Percentiles rank a stretch among this genome's conserved stretches.
These are phyloP conservation scores for Conops quadrifasciatus DNA, from an alignment of 2,888 invertebrate species.

Conservation along the genomic window DNA sequence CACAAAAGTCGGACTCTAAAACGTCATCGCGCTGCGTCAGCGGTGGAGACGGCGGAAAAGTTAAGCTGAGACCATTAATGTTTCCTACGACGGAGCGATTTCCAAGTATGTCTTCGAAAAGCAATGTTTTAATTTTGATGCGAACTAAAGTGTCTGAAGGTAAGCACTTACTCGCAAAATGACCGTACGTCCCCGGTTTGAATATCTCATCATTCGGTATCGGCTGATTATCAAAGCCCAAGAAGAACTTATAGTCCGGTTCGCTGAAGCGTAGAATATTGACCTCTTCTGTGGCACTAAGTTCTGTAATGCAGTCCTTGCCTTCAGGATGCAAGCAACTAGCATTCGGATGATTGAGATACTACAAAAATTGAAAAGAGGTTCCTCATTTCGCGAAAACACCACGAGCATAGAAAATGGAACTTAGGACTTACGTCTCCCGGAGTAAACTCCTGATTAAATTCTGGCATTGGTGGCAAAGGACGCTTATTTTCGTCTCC, in stretches of 20 bases:
- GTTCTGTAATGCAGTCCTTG: conserved; percentile 48
- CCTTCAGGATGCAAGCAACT: conserved; percentile 42
- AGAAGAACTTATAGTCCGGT: conserved; percentile 51
- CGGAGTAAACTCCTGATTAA: conserved; percentile 38
- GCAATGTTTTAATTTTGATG: too few relatives aligned
- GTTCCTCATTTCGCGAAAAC: background rate
- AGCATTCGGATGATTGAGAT: conserved; percentile 52
- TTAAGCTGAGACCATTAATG: conserved; percentile 78
- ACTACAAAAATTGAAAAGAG: conserved; percentile 33
- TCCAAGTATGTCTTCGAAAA: conserved; percentile 44
- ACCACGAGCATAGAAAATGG: background rate
- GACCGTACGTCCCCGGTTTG: conserved; percentile 45
- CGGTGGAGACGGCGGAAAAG: conserved; percentile 79
- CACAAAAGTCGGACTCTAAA: conserved; percentile 55
- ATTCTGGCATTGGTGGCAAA: conserved; percentile 43
- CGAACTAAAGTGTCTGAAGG: too few relatives aligned
- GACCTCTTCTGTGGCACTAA: conserved; percentile 43
- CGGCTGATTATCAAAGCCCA: conserved; percentile 50
- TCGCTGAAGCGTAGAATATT: conserved; percentile 40
- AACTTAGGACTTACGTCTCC: conserved; percentile 37
- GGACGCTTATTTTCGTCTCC: conserved; percentile 12
- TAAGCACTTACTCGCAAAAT: conserved; percentile 53
- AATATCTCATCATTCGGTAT: conserved; percentile 50
- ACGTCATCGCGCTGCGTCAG: conserved; percentile 71
- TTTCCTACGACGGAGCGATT: conserved; percentile 63